These are phyloP conservation scores for Xanthorhoe designata DNA, from an alignment of 2,888 invertebrate species.

Conservation along the genomic window DNA sequence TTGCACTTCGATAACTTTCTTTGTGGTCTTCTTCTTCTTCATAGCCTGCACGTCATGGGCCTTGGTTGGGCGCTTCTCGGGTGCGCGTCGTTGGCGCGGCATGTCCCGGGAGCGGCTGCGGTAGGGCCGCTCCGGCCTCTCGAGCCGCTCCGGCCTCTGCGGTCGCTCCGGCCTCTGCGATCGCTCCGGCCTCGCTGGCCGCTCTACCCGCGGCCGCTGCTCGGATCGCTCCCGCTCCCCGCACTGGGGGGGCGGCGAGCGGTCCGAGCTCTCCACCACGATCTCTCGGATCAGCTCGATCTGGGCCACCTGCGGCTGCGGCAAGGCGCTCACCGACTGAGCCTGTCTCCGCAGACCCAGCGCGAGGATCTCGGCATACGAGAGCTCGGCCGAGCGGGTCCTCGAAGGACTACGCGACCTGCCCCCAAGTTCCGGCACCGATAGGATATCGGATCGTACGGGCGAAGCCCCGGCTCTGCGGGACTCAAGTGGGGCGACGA, in stretches of 20 bases:
- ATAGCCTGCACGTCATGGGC: conserved; percentile 64
- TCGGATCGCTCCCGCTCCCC: conserved; percentile 49
- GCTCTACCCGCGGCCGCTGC: conserved; percentile 29
- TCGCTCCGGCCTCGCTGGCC: conserved; percentile 44
- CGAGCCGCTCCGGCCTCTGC: conserved; percentile 56
- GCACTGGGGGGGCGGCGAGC: conserved; percentile 52
- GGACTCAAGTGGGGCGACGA: neutral
- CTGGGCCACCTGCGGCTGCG: conserved; percentile 74
- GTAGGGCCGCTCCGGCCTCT: conserved; percentile 56
- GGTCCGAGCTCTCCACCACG: conserved; percentile 64
- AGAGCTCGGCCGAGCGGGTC: conserved; percentile 86
- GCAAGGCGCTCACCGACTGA: conserved; percentile 59
- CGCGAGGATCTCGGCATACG: conserved; percentile 90
- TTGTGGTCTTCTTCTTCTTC: conserved; percentile 73
- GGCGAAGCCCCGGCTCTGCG: conserved; percentile 22
- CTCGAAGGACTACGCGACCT: conserved; percentile 62
- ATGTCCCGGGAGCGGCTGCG: conserved; percentile 73
- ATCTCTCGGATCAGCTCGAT: conserved; percentile 72
- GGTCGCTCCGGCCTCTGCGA: conserved; percentile 49
- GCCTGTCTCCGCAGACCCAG: conserved; percentile 84
- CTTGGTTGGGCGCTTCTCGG: conserved; percentile 72
- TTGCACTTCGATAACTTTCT: conserved; percentile 75
- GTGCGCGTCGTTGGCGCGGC: conserved; percentile 70
- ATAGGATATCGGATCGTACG: conserved; percentile 43
- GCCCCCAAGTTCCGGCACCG: conserved; percentile 49